Base-by-base conservation (phyloP, 2,113 vertebrate genomes). In the Lichenostomus cassidix region DNA sequence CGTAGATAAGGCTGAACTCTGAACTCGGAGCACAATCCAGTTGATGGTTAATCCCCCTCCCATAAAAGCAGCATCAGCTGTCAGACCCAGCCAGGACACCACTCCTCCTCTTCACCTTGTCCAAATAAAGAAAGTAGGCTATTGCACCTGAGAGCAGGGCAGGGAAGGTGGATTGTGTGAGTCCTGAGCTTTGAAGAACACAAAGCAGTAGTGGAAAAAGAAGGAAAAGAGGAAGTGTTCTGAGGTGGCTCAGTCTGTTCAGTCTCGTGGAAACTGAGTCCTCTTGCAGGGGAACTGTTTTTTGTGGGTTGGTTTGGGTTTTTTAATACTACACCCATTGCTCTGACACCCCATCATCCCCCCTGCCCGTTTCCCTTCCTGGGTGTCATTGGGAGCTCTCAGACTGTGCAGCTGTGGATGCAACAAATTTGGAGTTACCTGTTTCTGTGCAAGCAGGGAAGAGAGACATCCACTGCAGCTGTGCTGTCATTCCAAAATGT, bases 1-100 rank as follows among this genome's bases (percentile, higher is more conserved):
- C 0, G 9, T 22, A 96, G 96, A 96, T 97, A 97, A 94, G 92
- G 85, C 89, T 95, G 95, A 94, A 95, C 95, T 90, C 90, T 96
- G 96, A 96, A 93, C 89, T 88, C 42, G 1, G 75, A 67, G 79
- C 75, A 92, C 87, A 94, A 89, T 96, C 89, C 92, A 79, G 78
- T 92, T 90, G 79, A 22, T 60, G 42, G 23, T 94, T 94, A 95
- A 96, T 96, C 94, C 67, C 77, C 85, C 42, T 39, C 55, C 92
- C 91, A 93, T 95, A 94, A 90, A 93, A 91, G 92, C 90, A 68
- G 62, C 85, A 91, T 91, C 87, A 87, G 82, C 85, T 89, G 92
- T 87, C 64, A 81, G 92, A 9, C 42, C 3, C 2, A 63, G 86
- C 16, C 67, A 41, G 87, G 85, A 15, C 82, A 60, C n/a, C 41